A percentile compares a stretch with the other conserved stretches of the same genome.
Conservation (phyloP, 2,113 vertebrate species). For the Pipra filicauda region DNA sequence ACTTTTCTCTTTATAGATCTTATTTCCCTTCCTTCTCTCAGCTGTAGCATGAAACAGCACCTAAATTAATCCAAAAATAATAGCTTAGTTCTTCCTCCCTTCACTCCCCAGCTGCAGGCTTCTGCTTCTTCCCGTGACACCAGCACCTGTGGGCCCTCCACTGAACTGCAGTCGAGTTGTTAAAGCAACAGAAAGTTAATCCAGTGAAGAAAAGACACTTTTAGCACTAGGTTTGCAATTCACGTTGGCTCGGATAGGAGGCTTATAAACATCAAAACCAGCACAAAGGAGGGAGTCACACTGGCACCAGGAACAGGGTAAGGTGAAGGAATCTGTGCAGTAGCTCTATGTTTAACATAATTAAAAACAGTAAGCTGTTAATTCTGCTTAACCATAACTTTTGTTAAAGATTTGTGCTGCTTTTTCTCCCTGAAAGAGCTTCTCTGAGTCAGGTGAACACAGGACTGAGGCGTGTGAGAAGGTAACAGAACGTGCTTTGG, state of each 20-base stretch:
- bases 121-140: neutral
- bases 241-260: neutral
- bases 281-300: neutral
- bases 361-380: neutral
- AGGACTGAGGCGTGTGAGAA: neutral
- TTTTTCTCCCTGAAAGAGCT: neutral
- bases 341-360: neutral
- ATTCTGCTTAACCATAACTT: neutral
- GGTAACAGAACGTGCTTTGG: neutral
- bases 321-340: neutral
- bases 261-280: neutral
- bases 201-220: neutral
- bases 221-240: neutral
- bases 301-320: neutral
- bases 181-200: neutral
- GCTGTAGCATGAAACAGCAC: neutral
- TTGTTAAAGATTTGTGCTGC: neutral
- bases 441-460: neutral
- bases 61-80: slow-evolving; percentile 30
- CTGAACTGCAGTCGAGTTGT: neutral
- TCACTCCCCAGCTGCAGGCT: neutral
- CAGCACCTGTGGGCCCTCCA: neutral
- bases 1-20: slow-evolving; percentile 18
- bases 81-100: neutral
- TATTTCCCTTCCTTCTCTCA: slow-evolving; percentile 27